A percentile compares a stretch with the other conserved stretches of the same genome.
These are phyloP conservation scores for Rhopalosiphum nymphaeae DNA, from an alignment of 2,888 invertebrate genomes.

Conservation along the genomic window DNA sequence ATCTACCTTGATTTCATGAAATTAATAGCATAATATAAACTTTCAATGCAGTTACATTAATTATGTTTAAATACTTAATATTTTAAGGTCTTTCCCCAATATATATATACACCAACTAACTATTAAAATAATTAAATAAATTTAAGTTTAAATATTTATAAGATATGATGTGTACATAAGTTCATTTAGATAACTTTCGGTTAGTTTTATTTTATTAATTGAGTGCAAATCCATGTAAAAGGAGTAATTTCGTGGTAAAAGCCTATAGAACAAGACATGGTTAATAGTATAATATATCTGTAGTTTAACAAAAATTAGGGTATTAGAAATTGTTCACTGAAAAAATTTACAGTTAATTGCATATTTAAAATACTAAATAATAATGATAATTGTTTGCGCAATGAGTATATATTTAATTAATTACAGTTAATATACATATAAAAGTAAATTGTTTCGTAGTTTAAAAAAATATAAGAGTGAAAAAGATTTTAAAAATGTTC, in stretches of 20 bases:
- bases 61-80: neutral
- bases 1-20: neutral
- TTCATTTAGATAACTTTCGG: neutral
- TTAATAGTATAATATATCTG: neutral
- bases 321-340: neutral
- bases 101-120: neutral
- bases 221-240: neutral
- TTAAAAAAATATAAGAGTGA: neutral
- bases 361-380: neutral
- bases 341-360: neutral
- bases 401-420: neutral
- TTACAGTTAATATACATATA: neutral
- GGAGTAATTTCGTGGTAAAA: neutral
- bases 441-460: neutral
- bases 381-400: neutral
- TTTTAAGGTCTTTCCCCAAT: neutral
- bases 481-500: neutral
- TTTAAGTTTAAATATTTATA: neutral
- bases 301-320: neutral
- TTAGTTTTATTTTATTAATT: slow-evolving; percentile 4
- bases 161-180: neutral
- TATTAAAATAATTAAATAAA: neutral
- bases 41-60: neutral
- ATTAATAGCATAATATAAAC: neutral
- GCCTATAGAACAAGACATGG: neutral